phyloP scores from a whole-genome alignment of 2,888 invertebrate species.

The Parascotia fuliginaria region DNA sequence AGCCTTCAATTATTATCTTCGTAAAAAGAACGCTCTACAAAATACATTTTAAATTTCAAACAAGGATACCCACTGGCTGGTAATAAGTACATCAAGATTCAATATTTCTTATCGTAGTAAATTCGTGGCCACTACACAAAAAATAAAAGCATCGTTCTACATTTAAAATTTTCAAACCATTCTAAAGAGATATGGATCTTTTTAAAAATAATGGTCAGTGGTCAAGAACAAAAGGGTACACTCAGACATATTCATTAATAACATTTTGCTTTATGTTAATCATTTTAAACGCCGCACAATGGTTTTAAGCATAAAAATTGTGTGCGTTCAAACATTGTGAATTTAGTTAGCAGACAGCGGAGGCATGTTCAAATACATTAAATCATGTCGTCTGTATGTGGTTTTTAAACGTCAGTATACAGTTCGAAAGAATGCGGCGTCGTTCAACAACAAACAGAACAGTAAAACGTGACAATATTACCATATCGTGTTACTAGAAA shows the following conservation, averaged over 20 bases:
- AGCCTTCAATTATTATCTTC: too few relatives aligned
- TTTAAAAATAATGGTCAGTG: constrained; percentile 13
- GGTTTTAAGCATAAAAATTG: constrained; percentile 24
- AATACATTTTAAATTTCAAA: background rate
- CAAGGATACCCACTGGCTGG: background rate
- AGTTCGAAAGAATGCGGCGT: constrained; percentile 30
- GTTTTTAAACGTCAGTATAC: constrained; percentile 26
- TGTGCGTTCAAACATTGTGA: constrained; percentile 25
- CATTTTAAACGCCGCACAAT: constrained; percentile 25
- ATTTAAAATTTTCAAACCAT: constrained; percentile 19
- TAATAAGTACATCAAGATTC: background rate
- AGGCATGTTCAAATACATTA: constrained; percentile 28
- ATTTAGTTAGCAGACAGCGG: constrained; percentile 22
- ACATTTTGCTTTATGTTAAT: constrained; percentile 16
- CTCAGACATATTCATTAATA: constrained; percentile 1
- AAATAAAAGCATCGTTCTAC: constrained; percentile 9
- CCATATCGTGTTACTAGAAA: constrained; percentile 54
- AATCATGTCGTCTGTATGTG: constrained; percentile 23
- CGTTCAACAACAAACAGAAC: constrained; percentile 42
- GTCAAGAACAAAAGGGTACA: constrained; percentile 7
- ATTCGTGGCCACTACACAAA: background rate
- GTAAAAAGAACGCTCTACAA: too few relatives aligned
- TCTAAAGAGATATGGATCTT: constrained; percentile 9
- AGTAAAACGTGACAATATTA: constrained; percentile 58
- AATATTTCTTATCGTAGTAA: background rate